These are phyloP conservation scores for Dermochelys coriacea DNA, from an alignment of 2,797 vertebrate species.

Conservation along the genomic window DNA sequence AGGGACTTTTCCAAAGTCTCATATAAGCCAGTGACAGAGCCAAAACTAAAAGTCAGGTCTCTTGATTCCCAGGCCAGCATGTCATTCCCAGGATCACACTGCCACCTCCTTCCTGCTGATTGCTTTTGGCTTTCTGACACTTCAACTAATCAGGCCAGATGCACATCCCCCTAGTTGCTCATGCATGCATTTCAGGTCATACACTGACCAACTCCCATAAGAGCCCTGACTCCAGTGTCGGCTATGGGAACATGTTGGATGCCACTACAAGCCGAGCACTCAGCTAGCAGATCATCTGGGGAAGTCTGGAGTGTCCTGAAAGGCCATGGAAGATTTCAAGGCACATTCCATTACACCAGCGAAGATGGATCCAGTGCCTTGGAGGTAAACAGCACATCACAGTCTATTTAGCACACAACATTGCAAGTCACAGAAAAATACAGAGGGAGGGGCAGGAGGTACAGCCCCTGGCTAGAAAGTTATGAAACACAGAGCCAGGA, in stretches of 20 bases:
- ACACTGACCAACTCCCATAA: not conserved
- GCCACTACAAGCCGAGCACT: fast-evolving
- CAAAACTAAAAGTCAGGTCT: fast-evolving
- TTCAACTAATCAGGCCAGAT: not conserved
- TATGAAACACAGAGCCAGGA: not conserved
- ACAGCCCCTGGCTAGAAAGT: too few relatives aligned
- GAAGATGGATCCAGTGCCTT: not conserved
- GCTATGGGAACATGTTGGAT: not conserved
- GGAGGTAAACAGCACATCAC: not conserved
- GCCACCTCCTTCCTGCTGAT: not conserved
- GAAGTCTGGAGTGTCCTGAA: not conserved
- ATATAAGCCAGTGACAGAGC: not conserved
- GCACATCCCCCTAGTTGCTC: too few relatives aligned
- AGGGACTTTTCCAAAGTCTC: not conserved
- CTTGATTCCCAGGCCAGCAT: not conserved
- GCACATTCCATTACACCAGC: not conserved
- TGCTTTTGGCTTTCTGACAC: not conserved
- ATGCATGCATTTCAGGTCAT: not conserved
- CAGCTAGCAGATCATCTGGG: not conserved
- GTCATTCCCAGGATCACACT: not conserved
- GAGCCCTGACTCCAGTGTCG: not conserved
- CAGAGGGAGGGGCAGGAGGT: not conserved
- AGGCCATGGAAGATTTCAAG: not conserved
- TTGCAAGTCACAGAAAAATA: not conserved
- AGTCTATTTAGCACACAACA: not conserved